Evolutionary conservation across 1,140 invertebrate genomes (phyloP), one percentile per base, ranked within the genome.

Genomic region (Trichoplusia ni): DNA sequence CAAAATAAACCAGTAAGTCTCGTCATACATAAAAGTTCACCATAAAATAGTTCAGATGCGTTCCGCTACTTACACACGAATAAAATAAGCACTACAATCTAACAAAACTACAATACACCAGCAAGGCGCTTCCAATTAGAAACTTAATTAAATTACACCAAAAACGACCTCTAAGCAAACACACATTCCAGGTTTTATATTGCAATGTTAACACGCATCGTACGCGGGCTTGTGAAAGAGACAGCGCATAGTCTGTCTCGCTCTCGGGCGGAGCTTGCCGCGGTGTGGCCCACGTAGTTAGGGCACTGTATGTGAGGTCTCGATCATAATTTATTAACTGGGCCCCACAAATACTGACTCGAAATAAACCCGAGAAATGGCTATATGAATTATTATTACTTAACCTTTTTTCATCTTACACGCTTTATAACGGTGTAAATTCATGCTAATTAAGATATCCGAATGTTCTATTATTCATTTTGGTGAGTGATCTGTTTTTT

Each of bases 261-360:
- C 35, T 82, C 72, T 47, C 78, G 75, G 81, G 81, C 82, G 84
- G 76, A 61, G 82, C 77, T 46, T 69, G 27, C n/a, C 13, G 4
- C 51, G 73, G 69, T 64, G 63, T 69, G 54, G 69, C 82, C 81
- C 82, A 84, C 79, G 81, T 86, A 79, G 77, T 83, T 82, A 82
- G 73, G 69, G 71, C 66, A 67, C 77, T 76, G 69, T 77, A 77
- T 87, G 84, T 87, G 84, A 85, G 84, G 84, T 87, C 84, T 70
- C 75, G 73, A 81, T 71, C 47, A 64, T 79, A 84, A 85, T 82
- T 85, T 85, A 87, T 87, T 84, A 79, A 81, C 73, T 62, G 73
- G 80, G 75, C 81, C 84, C 81, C 82, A 84, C 82, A 83, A 72
- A 80, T 65, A 75, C 77, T 65, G 54, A 73, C 80, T 83, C 82